These are phyloP conservation scores for Thaumatotibia leucotreta DNA, from an alignment of 1,140 invertebrate genomes.

Conservation along the genomic window DNA sequence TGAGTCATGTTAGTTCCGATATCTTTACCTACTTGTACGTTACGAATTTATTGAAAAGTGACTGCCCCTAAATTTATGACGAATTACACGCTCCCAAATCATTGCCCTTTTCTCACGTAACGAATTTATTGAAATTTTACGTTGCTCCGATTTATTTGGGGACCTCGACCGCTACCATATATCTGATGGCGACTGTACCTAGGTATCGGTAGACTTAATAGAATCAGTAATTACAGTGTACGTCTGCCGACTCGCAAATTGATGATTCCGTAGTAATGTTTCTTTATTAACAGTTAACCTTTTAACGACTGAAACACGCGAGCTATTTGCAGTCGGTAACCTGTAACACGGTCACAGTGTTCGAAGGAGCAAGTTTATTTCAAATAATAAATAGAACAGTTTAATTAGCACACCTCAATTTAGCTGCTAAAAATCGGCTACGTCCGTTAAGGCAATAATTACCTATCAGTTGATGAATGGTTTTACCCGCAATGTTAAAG, in stretches of 20 bases:
- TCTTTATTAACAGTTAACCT: conserved; percentile 81
- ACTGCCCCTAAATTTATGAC: no score
- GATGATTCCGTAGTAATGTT: background rate
- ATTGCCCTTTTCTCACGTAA: no score
- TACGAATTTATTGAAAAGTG: no score
- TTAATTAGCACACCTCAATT: background rate
- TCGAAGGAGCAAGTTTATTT: background rate
- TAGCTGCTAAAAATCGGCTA: background rate
- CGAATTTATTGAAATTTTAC: no score
- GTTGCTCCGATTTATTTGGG: no score
- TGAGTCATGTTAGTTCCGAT: no score
- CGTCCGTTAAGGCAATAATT: background rate
- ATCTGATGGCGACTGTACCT: no score
- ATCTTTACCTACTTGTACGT: no score
- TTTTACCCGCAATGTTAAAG: background rate
- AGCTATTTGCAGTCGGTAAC: conserved; percentile 12
- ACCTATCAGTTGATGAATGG: background rate
- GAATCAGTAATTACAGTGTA: background rate
- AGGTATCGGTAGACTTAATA: no score
- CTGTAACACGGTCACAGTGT: conserved; percentile 5
- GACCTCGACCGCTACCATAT: no score
- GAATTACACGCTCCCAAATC: no score
- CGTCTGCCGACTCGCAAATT: background rate
- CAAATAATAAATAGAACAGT: background rate
- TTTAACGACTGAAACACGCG: conserved; percentile 72